These are phyloP conservation scores for Phalanger gymnotis DNA, from an alignment of 2,797 vertebrate species.

Conservation along the genomic window DNA sequence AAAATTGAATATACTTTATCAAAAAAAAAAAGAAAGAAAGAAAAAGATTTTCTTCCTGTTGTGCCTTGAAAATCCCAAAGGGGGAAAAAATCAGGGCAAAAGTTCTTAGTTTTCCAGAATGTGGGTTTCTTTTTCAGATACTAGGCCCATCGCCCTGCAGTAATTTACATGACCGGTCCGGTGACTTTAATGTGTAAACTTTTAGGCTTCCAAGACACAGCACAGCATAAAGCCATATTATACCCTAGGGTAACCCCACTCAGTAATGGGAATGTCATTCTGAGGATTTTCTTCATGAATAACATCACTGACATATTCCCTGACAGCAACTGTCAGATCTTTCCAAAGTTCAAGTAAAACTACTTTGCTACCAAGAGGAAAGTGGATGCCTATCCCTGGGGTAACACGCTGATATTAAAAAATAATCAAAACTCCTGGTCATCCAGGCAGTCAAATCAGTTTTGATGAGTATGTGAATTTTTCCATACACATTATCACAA, in stretches of 20 bases:
- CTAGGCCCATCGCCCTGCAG: slow-evolving; percentile 9
- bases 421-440: background rate
- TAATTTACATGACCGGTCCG: slow-evolving; percentile 48
- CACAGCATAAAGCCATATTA: background rate
- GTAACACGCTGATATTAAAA: slow-evolving; percentile 7
- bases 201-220: slow-evolving; percentile 46
- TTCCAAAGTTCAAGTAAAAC: slow-evolving; percentile 57
- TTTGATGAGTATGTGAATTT: background rate
- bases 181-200: slow-evolving; percentile 63
- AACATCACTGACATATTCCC: slow-evolving; percentile 54
- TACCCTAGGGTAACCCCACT: slow-evolving; percentile 46
- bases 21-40: background rate
- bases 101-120: background rate
- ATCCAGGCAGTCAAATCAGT: slow-evolving; percentile 43
- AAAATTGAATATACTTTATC: no score
- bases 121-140: slow-evolving; percentile 14
- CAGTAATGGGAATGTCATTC: slow-evolving; percentile 53
- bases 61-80: background rate
- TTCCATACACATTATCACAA: slow-evolving; percentile 22
- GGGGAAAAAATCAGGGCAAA: background rate
- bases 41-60: background rate
- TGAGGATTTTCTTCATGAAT: slow-evolving; percentile 62
- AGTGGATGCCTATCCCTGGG: slow-evolving; percentile 10
- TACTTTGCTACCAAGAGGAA: slow-evolving; percentile 55
- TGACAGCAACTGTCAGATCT: slow-evolving; percentile 64